Evolutionary conservation across 2,113 vertebrate species (phyloP).

Genomic region (Eulacestoma nigropectus): DNA sequence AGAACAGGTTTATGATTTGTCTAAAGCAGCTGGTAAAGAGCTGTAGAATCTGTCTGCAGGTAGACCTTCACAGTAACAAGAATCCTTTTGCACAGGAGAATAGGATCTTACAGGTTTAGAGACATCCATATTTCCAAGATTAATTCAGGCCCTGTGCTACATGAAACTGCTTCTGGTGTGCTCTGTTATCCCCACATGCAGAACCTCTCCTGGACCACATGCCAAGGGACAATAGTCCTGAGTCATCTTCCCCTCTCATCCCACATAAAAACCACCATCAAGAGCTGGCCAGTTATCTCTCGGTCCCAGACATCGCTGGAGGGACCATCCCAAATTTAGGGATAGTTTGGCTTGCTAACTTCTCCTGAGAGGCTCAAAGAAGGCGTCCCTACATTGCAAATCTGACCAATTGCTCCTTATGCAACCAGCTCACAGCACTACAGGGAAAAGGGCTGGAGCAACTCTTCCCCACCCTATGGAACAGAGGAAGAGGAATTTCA

Average conservation of each 20-base stretch:
- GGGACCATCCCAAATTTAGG: not conserved
- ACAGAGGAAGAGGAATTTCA: not conserved
- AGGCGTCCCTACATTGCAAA: rapidly evolving
- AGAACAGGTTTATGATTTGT: not conserved
- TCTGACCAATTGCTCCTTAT: not conserved
- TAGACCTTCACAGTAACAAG: not conserved
- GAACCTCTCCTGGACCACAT: not conserved
- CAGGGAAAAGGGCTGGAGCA: not conserved
- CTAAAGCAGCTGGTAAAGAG: not conserved
- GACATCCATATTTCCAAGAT: not conserved
- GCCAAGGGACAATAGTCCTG: not conserved
- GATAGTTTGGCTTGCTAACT: not conserved
- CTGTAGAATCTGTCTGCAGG: not conserved
- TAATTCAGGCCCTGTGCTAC: not conserved
- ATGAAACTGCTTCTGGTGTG: not conserved
- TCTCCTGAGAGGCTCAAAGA: not conserved
- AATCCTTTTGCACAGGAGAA: not conserved
- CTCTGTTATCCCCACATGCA: not conserved
- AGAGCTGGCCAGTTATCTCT: not conserved
- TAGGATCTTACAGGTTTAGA: not conserved
- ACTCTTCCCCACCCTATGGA: not conserved
- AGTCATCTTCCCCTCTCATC: not conserved
- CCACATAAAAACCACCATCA: not conserved
- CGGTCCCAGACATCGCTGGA: not conserved
- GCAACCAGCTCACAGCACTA: not conserved